Percentiles rank a stretch among this genome's conserved stretches.
These are phyloP conservation scores for Eilema depressum DNA, from an alignment of 2,888 invertebrate genomes.

Conservation along the genomic window DNA sequence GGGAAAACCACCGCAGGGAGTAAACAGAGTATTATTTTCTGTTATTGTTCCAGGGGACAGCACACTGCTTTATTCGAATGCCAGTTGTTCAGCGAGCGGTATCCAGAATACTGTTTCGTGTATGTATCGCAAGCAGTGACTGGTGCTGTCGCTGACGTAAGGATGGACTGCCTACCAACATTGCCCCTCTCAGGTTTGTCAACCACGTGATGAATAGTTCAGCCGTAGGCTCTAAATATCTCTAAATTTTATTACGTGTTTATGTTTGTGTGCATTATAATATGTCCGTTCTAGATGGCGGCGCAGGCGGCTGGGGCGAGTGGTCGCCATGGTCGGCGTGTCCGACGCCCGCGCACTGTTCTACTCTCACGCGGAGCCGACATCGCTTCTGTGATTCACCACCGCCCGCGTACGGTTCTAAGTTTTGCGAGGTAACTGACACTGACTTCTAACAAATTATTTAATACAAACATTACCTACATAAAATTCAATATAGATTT, in stretches of 20 bases:
- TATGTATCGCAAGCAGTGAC: conserved; percentile 95
- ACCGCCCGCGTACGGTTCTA: conserved; percentile 94
- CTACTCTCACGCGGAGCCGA: conserved; percentile 89
- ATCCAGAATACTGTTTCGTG: conserved; percentile 95
- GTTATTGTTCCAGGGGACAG: conserved; percentile 86
- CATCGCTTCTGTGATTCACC: conserved; percentile 96
- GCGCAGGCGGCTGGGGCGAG: conserved; percentile 91
- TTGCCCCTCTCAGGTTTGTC: conserved; percentile 91
- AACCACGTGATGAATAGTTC: too few relatives aligned
- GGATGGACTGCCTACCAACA: conserved; percentile 94
- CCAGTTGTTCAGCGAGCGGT: conserved; percentile 93
- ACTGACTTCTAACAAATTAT: background rate
- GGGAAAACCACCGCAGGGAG: too few relatives aligned
- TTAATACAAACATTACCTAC: too few relatives aligned
- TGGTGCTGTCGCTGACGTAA: conserved; percentile 94
- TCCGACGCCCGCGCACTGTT: conserved; percentile 89
- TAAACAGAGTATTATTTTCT: background rate
- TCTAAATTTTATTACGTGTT: too few relatives aligned
- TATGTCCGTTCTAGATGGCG: conserved; percentile 86
- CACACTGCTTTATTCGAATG: conserved; percentile 93
- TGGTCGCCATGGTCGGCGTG: conserved; percentile 96
- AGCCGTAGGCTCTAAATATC: too few relatives aligned
- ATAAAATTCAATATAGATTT: too few relatives aligned
- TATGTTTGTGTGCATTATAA: background rate
- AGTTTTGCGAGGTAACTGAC: conserved; percentile 95